phyloP scores from a whole-genome alignment of 2,113 vertebrate species.

The Pitta sordida region DNA sequence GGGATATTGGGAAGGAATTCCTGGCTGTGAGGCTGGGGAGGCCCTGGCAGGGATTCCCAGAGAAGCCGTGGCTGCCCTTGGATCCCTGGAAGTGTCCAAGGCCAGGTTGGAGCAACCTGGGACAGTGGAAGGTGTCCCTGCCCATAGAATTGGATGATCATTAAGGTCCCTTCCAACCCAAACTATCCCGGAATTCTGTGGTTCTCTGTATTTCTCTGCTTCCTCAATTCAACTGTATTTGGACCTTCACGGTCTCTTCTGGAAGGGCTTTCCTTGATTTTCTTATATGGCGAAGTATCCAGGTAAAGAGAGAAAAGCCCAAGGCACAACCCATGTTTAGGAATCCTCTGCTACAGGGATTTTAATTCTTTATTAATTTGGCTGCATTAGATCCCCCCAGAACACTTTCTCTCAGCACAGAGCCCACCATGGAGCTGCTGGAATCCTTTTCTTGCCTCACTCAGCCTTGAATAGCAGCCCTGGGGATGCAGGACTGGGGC shows the following conservation, averaged over 20 bases:
- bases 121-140: too few species aligned
- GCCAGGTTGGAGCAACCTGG: too few species aligned
- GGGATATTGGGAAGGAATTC: background rate
- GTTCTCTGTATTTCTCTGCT: background rate
- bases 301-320: background rate
- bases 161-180: too few species aligned
- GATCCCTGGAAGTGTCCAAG: too few species aligned
- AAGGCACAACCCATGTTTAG: background rate
- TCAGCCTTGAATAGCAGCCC: background rate
- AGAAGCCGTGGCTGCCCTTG: too few species aligned
- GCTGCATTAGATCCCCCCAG: too few species aligned
- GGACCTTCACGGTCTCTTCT: background rate
- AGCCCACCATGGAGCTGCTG: background rate
- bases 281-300: background rate
- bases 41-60: too few species aligned
- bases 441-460: background rate
- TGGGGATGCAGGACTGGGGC: background rate
- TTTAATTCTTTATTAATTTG: background rate
- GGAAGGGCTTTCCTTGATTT: background rate
- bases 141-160: too few species aligned
- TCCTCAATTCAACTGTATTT: background rate
- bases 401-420: background rate
- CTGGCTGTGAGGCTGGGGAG: background rate
- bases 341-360: background rate
- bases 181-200: background rate